Percentiles rank a stretch among this genome's conserved stretches.
phyloP scores from a whole-genome alignment of 2,888 invertebrate genomes.

The Frankliniella fusca region DNA sequence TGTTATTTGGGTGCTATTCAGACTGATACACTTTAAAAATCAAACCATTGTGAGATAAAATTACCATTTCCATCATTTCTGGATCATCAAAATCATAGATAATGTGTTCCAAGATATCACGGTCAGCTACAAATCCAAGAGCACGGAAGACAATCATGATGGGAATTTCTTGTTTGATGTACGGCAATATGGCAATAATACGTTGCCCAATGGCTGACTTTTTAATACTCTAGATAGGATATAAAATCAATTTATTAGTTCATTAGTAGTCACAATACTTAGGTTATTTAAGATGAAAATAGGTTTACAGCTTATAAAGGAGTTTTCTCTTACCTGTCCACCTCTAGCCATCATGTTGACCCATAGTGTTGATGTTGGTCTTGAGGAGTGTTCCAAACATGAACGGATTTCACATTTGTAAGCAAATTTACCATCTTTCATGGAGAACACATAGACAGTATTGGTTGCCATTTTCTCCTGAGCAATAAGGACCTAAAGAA shows the following conservation, averaged over 20 bases:
- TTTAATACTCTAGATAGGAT: constrained; percentile 73
- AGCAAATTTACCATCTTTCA: constrained; percentile 99
- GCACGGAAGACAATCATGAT: constrained; percentile 99
- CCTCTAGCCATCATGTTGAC: constrained; percentile 99
- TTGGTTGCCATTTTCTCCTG: constrained; percentile 99
- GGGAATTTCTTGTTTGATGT: constrained; percentile 98
- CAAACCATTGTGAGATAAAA: neutral
- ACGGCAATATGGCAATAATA: constrained; percentile 95
- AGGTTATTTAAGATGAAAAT: neutral
- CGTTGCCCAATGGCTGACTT: constrained; percentile 98
- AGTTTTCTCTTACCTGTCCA: constrained; percentile 57
- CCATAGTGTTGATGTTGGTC: constrained; percentile 97
- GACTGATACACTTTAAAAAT: constrained; percentile 24
- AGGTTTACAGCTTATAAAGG: too few relatives aligned
- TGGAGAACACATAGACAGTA: constrained; percentile 98
- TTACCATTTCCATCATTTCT: constrained; percentile 99
- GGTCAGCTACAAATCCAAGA: constrained; percentile 97
- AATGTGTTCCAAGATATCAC: constrained; percentile 98
- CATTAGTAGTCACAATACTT: constrained; percentile 9
- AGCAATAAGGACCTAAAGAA: constrained; percentile 75
- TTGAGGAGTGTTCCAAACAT: constrained; percentile 73
- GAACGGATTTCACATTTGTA: constrained; percentile 98
- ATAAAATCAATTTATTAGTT: constrained; percentile 1
- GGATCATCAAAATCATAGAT: constrained; percentile 99
- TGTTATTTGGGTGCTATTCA: neutral